Percentiles rank a stretch among this genome's conserved stretches.
Evolutionary conservation across 2,113 vertebrate genomes (phyloP).

Genomic region (Gobiocypris rarus): DNA sequence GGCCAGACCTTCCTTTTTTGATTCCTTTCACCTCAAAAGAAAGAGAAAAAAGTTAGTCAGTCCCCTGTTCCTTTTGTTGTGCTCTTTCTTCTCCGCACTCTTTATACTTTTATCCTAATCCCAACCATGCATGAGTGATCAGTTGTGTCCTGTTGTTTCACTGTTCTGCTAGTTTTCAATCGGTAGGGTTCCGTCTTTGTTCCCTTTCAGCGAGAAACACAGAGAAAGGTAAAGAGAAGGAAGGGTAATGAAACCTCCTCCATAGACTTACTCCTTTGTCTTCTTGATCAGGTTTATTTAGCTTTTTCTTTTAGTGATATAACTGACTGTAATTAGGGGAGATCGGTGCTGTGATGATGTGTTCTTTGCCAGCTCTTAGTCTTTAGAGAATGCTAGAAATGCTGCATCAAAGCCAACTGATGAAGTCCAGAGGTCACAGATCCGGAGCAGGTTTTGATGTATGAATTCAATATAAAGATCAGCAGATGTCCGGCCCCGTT

Average conservation of each 20-base stretch:
- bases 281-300: constrained; percentile 71
- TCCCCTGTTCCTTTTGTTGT: constrained; percentile 95
- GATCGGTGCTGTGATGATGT: constrained; percentile 73
- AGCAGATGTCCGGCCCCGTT: constrained; percentile 61
- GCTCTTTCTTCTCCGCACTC: constrained; percentile 92
- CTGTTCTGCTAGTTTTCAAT: constrained; percentile 97
- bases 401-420: constrained; percentile 69
- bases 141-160: constrained; percentile 98
- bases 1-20: constrained; percentile 77
- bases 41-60: constrained; percentile 92
- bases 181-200: constrained; percentile 95
- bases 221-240: constrained; percentile 93
- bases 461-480: constrained; percentile 68
- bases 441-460: constrained; percentile 71
- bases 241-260: constrained; percentile 88
- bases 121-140: constrained; percentile 98
- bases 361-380: constrained; percentile 67
- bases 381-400: constrained; percentile 69
- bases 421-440: constrained; percentile 63
- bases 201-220: constrained; percentile 93
- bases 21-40: constrained; percentile 85
- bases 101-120: constrained; percentile 98
- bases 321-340: constrained; percentile 76
- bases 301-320: constrained; percentile 65
- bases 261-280: constrained; percentile 86